Conservation (phyloP, 1,140 invertebrate genomes). For the Galleria mellonella region DNA sequence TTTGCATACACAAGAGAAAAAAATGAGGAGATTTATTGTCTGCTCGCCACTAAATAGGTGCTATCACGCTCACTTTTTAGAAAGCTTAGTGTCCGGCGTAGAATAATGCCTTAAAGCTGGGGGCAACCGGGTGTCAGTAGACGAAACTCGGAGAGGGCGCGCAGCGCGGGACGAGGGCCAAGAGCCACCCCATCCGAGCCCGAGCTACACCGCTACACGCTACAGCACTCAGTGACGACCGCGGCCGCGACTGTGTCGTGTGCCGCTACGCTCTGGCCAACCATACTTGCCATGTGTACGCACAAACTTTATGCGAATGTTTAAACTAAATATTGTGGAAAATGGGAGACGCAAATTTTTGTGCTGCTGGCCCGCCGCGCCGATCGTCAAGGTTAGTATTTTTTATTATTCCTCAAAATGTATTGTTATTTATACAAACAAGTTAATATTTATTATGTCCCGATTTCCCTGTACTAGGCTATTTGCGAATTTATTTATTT, state of each 20-base stretch:
- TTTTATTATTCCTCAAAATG: neutral
- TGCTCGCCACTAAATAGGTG: neutral
- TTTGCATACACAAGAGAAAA: no score
- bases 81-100: slow-evolving; percentile 13
- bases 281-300: slow-evolving; percentile 32
- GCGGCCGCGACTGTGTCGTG: slow-evolving; percentile 8
- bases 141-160: slow-evolving; percentile 1
- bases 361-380: slow-evolving; percentile 3
- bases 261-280: slow-evolving; percentile 4
- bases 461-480: neutral
- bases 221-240: slow-evolving; percentile 13
- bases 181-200: slow-evolving; percentile 1
- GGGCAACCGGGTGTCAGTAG: slow-evolving; percentile 8
- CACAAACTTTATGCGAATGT: slow-evolving; percentile 35
- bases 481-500: slow-evolving; percentile 11
- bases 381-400: slow-evolving; percentile 5
- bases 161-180: neutral
- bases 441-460: no score
- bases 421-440: no score
- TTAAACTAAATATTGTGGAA: slow-evolving; percentile 25
- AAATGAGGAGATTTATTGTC: no score
- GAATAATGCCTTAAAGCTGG: slow-evolving; percentile 11
- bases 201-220: neutral
- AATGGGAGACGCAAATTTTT: slow-evolving; percentile 21
- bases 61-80: slow-evolving; percentile 11